Percentiles rank a stretch among this genome's conserved stretches.
These are phyloP conservation scores for Prosapia bicincta DNA, from an alignment of 2,888 invertebrate species.

Conservation along the genomic window DNA sequence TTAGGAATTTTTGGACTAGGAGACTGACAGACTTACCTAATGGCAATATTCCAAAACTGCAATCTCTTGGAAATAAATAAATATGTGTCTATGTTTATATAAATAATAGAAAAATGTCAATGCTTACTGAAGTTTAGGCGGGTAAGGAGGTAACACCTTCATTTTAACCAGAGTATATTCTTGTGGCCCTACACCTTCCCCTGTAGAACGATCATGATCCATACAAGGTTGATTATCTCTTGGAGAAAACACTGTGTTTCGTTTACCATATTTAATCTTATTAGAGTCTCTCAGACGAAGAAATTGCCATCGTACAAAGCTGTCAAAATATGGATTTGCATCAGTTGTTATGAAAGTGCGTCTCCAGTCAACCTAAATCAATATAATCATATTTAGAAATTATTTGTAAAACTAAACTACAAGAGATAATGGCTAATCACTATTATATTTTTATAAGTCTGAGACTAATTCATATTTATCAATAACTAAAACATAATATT, in stretches of 20 bases:
- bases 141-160: slow-evolving; percentile 71
- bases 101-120: too few relatives aligned
- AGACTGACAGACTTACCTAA: too few relatives aligned
- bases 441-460: too few relatives aligned
- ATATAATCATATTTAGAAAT: too few relatives aligned
- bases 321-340: slow-evolving; percentile 95
- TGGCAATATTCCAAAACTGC: too few relatives aligned
- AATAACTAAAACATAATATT: too few relatives aligned
- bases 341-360: slow-evolving; percentile 98
- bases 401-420: too few relatives aligned
- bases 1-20: too few relatives aligned
- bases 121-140: slow-evolving; percentile 62
- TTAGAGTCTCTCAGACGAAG: slow-evolving; percentile 76
- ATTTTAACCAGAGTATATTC: slow-evolving; percentile 97
- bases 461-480: too few relatives aligned
- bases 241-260: slow-evolving; percentile 95
- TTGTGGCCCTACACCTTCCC: slow-evolving; percentile 97
- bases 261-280: slow-evolving; percentile 89
- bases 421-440: too few relatives aligned
- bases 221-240: slow-evolving; percentile 98
- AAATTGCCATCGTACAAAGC: slow-evolving; percentile 98
- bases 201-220: slow-evolving; percentile 96
- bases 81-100: too few relatives aligned
- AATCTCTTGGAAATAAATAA: too few relatives aligned
- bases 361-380: slow-evolving; percentile 94